Conservation (phyloP, 2,113 vertebrate species). For the Tragelaphus strepsiceros region DNA sequence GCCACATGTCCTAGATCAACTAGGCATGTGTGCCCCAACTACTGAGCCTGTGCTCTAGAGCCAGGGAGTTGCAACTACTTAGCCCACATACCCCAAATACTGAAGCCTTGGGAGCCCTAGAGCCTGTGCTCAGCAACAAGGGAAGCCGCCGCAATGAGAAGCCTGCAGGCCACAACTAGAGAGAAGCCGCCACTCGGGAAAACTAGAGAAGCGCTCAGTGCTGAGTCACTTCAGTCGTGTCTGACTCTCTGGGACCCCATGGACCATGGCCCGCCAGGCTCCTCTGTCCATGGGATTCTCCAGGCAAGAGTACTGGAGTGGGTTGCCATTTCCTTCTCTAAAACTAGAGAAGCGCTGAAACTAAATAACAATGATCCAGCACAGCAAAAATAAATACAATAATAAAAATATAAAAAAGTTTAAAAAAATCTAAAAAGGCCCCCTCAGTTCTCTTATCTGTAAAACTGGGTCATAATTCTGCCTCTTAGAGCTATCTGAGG, state of each 20-base stretch:
- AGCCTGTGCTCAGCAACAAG: accelerated
- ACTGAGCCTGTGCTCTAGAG: not conserved
- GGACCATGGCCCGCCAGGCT: not conserved
- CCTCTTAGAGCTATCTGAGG: not conserved
- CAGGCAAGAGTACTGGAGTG: not conserved
- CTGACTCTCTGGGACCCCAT: accelerated
- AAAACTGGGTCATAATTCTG: not conserved
- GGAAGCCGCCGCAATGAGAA: accelerated
- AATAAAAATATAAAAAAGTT: not conserved
- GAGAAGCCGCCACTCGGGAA: accelerated
- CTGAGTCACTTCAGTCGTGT: accelerated
- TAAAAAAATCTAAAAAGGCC: too few relatives aligned
- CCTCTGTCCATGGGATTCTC: not conserved
- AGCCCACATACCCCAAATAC: not conserved
- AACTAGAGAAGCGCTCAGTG: not conserved
- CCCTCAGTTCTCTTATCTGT: not conserved
- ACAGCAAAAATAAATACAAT: not conserved
- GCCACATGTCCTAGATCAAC: not conserved
- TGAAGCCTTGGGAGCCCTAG: accelerated
- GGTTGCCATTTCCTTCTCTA: not conserved
- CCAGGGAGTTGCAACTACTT: accelerated
- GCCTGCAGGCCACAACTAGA: not conserved
- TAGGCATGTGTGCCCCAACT: accelerated
- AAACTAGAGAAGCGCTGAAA: accelerated
- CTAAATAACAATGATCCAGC: not conserved